phyloP scores from a whole-genome alignment of 2,888 invertebrate genomes.

The Stenodera caucasica region DNA sequence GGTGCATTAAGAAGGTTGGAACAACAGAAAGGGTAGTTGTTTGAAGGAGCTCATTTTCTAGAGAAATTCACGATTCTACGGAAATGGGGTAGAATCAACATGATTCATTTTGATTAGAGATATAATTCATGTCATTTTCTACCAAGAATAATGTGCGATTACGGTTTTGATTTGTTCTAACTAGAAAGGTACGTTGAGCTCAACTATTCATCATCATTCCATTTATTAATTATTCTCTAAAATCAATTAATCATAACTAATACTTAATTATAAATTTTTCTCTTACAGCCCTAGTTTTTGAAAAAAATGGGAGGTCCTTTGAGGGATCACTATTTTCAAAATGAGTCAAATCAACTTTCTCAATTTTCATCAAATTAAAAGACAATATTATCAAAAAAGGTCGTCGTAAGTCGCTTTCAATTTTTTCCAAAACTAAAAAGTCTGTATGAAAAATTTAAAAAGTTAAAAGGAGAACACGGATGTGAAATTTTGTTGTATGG shows the following conservation, averaged over 20 bases:
- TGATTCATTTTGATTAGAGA: conserved; percentile 6
- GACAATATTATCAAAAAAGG: no score
- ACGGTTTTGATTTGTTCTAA: conserved; percentile 1
- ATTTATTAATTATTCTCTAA: background rate
- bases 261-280: no score
- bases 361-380: no score
- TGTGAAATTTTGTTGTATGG: no score
- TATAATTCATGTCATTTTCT: conserved; percentile 4
- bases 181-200: background rate
- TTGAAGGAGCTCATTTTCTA: conserved; percentile 2
- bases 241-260: background rate
- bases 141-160: conserved; percentile 5
- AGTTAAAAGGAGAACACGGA: no score
- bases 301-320: no score
- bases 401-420: no score
- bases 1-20: background rate
- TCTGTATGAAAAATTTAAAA: no score
- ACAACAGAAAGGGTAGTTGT: background rate
- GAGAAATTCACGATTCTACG: conserved; percentile 4
- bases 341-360: no score
- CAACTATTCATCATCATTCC: background rate
- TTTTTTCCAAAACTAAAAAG: no score
- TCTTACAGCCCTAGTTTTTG: no score
- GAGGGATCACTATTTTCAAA: no score
- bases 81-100: conserved; percentile 9